These are phyloP conservation scores for Danio jaintianensis DNA, from an alignment of 2,797 vertebrate genomes.

Conservation along the genomic window DNA sequence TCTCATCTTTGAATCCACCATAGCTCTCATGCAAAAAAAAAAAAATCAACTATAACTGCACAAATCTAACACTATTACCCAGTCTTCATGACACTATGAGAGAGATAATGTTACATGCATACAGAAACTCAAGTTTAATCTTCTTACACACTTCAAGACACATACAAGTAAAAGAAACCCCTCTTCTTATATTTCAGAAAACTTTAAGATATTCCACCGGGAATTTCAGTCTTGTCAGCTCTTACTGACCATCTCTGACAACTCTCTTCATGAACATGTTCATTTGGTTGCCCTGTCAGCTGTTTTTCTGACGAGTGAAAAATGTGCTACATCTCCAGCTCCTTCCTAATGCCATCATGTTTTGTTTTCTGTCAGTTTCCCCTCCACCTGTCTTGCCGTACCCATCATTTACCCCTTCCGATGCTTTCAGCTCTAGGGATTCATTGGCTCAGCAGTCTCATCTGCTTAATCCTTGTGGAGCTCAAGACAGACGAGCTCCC, in stretches of 20 bases:
- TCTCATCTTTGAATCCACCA: not conserved
- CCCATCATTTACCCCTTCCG: conserved; percentile 35
- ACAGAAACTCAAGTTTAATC: not conserved
- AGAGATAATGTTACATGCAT: not conserved
- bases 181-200: conserved; percentile 14
- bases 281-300: conserved; percentile 3
- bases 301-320: conserved; percentile 15
- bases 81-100: not conserved
- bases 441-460: conserved; percentile 47
- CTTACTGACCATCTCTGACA: conserved; percentile 18
- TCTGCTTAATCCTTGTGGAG: conserved; percentile 59
- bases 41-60: no score
- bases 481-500: conserved; percentile 46
- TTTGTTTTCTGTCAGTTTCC: conserved; percentile 40
- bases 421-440: conserved; percentile 53
- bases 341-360: not conserved
- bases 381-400: conserved; percentile 41
- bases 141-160: not conserved
- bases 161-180: not conserved
- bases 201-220: not conserved
- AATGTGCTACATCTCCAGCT: not conserved
- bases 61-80: not conserved
- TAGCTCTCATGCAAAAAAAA: no score
- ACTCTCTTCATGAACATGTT: not conserved
- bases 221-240: conserved; percentile 23